Base-by-base conservation (phyloP, 1,140 invertebrate genomes). In the Trachymyrmex cornetzi region DNA sequence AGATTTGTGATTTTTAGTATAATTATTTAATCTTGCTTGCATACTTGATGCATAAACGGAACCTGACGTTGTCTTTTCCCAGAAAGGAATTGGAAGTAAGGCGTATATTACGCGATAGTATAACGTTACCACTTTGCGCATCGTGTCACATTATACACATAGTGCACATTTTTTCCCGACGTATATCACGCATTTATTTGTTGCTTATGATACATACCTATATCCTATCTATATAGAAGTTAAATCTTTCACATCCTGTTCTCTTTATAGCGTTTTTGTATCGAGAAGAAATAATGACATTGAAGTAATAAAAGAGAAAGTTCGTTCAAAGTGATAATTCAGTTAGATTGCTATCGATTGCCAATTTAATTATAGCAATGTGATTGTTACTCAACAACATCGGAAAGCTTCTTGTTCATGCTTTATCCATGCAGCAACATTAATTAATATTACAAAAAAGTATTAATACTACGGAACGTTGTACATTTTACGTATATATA, bases 71-170 rank as follows among this genome's bases (percentile, higher is more conserved):
- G 34, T 30, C 69, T 75, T 81, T 71, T 71, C 53, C 11, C 6
- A 59, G 69, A 38, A 79, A 85, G 44, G 74, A 79, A 71, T 59
- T 64, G n/a, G 48, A 80, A 69, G 30, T 69, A 61, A 82, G 38
- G 48, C 61, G 9, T 85, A 59, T 84, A 64, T 67, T 22, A n/a
- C 14, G 24, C 30, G 30, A 74, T n/a, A 74, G 74, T 53, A n/a
- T 85, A 79, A 79, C 7, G 24, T 79, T 79, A 79, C 74, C 57
- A 79, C 74, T 85, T 85, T 79, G 82, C 75, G 14, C 50, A 14
- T 55, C 59, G 82, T 79, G 34, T 85, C 82, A 79, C 48, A 79
- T 85, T 85, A 57, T 85, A 44, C 74, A 0, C 2, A 44, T 44
- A n/a, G 9, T 55, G 82, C 82, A 79, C 74, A 77, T 75, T 85